Percentiles rank a stretch among this genome's conserved stretches.
These are phyloP conservation scores for Platycnemis pennipes DNA, from an alignment of 2,888 invertebrate genomes.

Conservation along the genomic window DNA sequence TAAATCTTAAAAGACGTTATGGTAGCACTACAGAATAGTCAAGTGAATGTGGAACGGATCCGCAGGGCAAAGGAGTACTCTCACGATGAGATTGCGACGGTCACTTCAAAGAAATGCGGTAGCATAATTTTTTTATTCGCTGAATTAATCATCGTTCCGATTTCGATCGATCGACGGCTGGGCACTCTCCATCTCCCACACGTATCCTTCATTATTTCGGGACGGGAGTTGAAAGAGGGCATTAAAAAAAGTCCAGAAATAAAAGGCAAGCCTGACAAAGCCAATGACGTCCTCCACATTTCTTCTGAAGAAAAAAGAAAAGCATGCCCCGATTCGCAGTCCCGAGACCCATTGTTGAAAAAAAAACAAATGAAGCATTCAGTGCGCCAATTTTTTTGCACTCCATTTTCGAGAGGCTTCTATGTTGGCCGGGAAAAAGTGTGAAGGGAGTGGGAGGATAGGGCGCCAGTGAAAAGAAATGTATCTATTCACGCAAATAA, in stretches of 20 bases:
- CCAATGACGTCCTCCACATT: neutral
- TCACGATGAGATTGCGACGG: too few species aligned
- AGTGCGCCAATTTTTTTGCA: too few species aligned
- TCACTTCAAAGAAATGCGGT: too few species aligned
- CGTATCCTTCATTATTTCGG: neutral
- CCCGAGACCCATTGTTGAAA: slow-evolving; percentile 3
- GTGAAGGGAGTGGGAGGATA: neutral
- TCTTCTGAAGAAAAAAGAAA: neutral
- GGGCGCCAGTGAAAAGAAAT: neutral
- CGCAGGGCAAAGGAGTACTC: too few species aligned
- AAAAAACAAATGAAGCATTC: neutral
- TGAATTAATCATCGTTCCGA: neutral
- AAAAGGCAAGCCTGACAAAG: neutral
- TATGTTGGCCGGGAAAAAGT: neutral
- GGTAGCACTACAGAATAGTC: too few species aligned
- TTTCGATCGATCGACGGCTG: neutral
- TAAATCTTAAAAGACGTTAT: too few species aligned
- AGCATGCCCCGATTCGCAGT: neutral
- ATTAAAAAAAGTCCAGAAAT: neutral
- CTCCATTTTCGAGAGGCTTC: neutral
- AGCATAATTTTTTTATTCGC: too few species aligned
- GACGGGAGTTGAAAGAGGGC: neutral
- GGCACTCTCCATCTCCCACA: neutral
- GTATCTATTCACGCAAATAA: too few species aligned
- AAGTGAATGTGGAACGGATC: too few species aligned